These are phyloP conservation scores for Centropus bengalensis DNA, from an alignment of 2,113 vertebrate species.

Conservation along the genomic window DNA sequence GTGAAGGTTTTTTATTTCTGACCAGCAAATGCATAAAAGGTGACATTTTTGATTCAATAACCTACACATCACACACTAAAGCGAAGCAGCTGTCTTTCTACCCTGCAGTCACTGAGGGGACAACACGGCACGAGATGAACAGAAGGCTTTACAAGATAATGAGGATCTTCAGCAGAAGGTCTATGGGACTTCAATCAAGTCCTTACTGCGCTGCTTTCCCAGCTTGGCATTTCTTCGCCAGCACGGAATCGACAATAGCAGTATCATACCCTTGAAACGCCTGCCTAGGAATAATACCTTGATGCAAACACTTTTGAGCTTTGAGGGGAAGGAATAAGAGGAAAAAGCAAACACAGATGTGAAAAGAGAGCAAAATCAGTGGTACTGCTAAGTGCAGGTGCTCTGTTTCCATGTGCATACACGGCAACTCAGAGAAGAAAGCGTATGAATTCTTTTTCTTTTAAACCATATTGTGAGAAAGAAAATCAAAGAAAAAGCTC, in stretches of 20 bases:
- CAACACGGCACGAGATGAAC: background rate
- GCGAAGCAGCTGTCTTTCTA: background rate
- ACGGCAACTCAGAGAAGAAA: background rate
- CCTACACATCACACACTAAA: background rate
- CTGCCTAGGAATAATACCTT: conserved; percentile 6
- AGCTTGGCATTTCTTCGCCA: background rate
- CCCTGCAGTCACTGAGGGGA: conserved; percentile 21
- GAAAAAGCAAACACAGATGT: background rate
- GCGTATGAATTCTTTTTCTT: background rate
- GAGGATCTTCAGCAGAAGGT: conserved; percentile 48
- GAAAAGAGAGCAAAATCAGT: background rate
- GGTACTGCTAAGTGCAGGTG: background rate
- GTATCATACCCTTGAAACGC: background rate
- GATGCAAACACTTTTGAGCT: conserved; percentile 2
- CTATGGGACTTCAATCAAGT: conserved; percentile 40
- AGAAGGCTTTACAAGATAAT: conserved; percentile 40
- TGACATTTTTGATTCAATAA: conserved; percentile 13
- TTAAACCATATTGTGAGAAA: background rate
- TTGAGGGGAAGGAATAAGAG: background rate
- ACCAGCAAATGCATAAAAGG: background rate
- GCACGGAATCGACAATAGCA: background rate
- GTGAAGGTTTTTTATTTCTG: background rate
- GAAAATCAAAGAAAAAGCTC: background rate
- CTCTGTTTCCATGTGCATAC: background rate
- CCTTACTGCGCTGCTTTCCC: background rate